Conservation (phyloP, 2,113 vertebrate species). For the Misgurnus mizolepis region DNA sequence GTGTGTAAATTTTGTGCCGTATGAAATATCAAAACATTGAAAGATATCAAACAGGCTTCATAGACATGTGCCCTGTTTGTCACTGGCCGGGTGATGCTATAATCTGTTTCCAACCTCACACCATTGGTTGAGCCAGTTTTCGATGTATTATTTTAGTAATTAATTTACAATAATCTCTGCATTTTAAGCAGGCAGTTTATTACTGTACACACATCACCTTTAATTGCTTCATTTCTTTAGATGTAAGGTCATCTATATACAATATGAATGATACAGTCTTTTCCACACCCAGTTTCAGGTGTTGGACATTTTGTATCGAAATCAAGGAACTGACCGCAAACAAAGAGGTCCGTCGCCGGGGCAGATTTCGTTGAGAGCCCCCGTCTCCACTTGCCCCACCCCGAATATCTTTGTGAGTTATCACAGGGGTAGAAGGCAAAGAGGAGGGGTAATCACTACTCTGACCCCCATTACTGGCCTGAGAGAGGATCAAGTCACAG, state of each 20-base stretch:
- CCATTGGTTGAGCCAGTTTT: too few species aligned
- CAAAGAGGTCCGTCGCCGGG: slow-evolving; percentile 90
- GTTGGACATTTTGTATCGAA: slow-evolving; percentile 2
- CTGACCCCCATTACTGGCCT: slow-evolving; percentile 91
- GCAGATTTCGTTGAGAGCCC: slow-evolving; percentile 80
- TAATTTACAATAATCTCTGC: neutral
- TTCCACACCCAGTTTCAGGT: slow-evolving; percentile 11
- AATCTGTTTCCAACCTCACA: too few species aligned
- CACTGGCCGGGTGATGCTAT: too few species aligned
- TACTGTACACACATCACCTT: neutral
- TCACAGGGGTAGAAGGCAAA: slow-evolving; percentile 91
- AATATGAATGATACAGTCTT: neutral
- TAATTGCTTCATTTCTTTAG: neutral
- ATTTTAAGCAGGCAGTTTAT: neutral
- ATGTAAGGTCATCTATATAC: neutral
- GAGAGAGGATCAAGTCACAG: slow-evolving; percentile 48
- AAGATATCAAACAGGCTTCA: neutral
- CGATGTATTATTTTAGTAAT: too few species aligned
- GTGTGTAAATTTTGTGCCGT: neutral
- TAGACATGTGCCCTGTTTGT: neutral
- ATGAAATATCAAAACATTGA: neutral
- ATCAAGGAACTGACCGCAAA: slow-evolving; percentile 81
- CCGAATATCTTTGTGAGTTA: slow-evolving; percentile 88
- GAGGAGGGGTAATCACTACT: slow-evolving; percentile 87
- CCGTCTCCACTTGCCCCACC: slow-evolving; percentile 73